Evolutionary conservation across 2,113 vertebrate species (phyloP).

Genomic region (Pygoscelis antarcticus): DNA sequence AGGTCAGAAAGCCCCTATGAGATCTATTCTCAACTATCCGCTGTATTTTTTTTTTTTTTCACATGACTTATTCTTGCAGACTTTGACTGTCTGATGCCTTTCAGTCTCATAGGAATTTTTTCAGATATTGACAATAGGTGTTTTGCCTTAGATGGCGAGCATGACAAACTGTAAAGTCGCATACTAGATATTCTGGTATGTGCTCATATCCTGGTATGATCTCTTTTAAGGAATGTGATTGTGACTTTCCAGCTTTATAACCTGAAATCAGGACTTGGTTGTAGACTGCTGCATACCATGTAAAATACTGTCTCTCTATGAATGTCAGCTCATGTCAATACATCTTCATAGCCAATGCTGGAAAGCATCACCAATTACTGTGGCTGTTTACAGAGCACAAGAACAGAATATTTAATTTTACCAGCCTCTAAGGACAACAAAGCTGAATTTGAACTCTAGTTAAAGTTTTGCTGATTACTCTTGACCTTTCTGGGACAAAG

Average conservation of each 20-base stretch:
- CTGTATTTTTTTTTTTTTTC: background rate
- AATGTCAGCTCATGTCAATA: conserved; percentile 12
- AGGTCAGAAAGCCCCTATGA: background rate
- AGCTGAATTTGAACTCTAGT: conserved; percentile 59
- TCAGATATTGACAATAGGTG: background rate
- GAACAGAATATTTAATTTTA: conserved; percentile 60
- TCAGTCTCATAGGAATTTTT: background rate
- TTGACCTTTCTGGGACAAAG: conserved; percentile 59
- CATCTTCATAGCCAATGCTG: background rate
- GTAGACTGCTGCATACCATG: background rate
- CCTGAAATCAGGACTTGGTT: background rate
- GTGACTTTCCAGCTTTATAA: background rate
- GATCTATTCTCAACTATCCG: background rate
- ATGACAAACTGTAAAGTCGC: background rate
- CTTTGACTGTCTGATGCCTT: background rate
- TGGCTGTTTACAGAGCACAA: conserved; percentile 27
- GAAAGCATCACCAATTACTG: conserved; percentile 30
- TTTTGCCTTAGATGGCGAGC: background rate
- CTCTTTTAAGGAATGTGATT: conserved; percentile 11
- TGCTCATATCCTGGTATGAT: background rate
- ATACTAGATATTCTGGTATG: background rate
- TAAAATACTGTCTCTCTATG: background rate
- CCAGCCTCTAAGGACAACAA: conserved; percentile 8
- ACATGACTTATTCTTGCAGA: background rate
- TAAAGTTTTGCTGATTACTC: conserved; percentile 74